Base-by-base conservation (phyloP, 2,113 vertebrate species). In the Chaetorhynchus papuensis region DNA sequence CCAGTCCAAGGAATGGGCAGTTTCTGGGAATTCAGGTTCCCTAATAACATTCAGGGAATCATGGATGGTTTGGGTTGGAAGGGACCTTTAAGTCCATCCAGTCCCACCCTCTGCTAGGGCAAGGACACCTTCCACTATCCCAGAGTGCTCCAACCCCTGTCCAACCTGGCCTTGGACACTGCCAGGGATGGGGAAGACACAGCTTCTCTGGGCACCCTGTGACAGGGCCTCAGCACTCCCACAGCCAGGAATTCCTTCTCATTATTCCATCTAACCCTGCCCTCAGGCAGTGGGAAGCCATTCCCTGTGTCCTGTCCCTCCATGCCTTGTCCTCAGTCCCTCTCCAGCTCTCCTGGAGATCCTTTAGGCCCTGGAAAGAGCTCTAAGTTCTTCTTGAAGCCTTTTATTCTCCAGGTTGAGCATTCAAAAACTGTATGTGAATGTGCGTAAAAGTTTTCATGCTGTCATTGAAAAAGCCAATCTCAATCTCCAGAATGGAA, bases 201-300 rank as follows among this genome's bases (percentile, higher is more conserved):
- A 54, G 41, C 41, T 42, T 1, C 20, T 56, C 76, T 64, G 50
- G 24, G 6, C 28, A 54, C 1, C 42, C 56, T 24, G 28, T 6
- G n/a, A 6, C 56, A 70, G 20, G 54, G 9, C 35, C 35, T 56
- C 5, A 1, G 1, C 57, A 35, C 8, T 17, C 57, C 26, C 15
- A 0, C 30, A 61, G 41, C 2, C 15, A 69, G 2, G 2, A 63
- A 88, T 35, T 88, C 11, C 41, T 35, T 14, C 42, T 7, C 65
- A 31, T 2, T 3, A 35, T 42, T 3, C 57, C 75, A 71, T 18
- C 57, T 1, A 2, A 0, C 37, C 42, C 66, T 64, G 26, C 21
- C 31, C 26, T 41, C 65, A 42, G 41, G 20, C 49, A 56, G 3
- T 56, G 17, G 11, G 8, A 47, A 56, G 15, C 52, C 31, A 50